Conservation (phyloP, 2,797 vertebrate genomes). For the Phrynocephalus vlangalii region DNA sequence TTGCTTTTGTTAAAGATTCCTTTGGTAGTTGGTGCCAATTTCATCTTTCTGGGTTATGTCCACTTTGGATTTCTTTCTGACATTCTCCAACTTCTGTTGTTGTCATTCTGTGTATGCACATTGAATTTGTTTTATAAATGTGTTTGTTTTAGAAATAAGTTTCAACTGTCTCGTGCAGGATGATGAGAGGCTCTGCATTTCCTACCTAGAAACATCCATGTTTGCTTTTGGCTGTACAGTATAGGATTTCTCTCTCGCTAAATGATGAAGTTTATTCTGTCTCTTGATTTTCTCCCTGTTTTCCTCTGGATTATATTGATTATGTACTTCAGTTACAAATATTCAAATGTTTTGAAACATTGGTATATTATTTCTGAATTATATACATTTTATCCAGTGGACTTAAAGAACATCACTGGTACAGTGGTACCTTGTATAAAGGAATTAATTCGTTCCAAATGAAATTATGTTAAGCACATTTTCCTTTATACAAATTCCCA, state of each 20-base stretch:
- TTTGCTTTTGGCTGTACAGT: neutral
- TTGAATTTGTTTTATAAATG: neutral
- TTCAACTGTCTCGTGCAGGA: neutral
- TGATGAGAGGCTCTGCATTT: neutral
- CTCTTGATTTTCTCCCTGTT: neutral
- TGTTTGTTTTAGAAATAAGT: neutral
- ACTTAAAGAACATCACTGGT: neutral
- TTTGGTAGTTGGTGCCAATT: neutral
- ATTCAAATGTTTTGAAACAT: accelerated
- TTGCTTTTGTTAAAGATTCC: neutral
- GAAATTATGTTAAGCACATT: no score
- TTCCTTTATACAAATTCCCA: no score
- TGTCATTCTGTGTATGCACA: neutral
- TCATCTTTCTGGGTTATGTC: neutral
- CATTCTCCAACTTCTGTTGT: no score
- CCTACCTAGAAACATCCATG: neutral
- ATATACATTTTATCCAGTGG: neutral
- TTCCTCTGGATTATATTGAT: neutral
- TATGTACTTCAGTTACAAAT: neutral
- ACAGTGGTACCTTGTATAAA: no score
- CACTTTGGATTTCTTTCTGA: neutral
- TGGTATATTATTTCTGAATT: neutral
- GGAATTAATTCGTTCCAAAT: no score
- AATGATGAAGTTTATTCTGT: neutral
- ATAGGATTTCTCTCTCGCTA: neutral